phyloP scores from a whole-genome alignment of 1,140 invertebrate species.

The Lordiphosa stackelbergi region DNA sequence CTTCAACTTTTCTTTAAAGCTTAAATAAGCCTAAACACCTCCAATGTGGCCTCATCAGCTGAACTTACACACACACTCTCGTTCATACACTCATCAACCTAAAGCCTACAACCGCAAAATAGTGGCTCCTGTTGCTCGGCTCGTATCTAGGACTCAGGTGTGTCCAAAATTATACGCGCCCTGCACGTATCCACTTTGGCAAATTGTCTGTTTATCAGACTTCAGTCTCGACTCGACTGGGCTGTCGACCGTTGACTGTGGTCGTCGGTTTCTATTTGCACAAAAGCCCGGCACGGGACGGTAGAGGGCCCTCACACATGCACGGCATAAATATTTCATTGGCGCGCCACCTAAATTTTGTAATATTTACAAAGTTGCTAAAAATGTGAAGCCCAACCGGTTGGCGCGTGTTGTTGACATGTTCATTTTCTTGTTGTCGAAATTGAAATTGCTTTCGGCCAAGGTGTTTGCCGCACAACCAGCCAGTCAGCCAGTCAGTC shows the following conservation, averaged over 20 bases:
- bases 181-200: conserved; percentile 72
- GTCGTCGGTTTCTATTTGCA: conserved; percentile 62
- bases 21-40: too few relatives aligned
- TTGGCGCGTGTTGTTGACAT: conserved; percentile 62
- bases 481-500: conserved; percentile 23
- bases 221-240: conserved; percentile 9
- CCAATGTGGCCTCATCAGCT: too few relatives aligned
- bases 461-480: conserved; percentile 52
- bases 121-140: conserved; percentile 48
- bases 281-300: conserved; percentile 39
- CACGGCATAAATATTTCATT: conserved; percentile 71
- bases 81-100: conserved; percentile 40
- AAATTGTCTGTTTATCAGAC: conserved; percentile 75
- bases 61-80: conserved; percentile 1
- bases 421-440: conserved; percentile 69
- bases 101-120: conserved; percentile 44
- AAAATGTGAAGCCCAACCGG: conserved; percentile 34
- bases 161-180: conserved; percentile 63
- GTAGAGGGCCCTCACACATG: conserved; percentile 42
- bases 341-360: conserved; percentile 70
- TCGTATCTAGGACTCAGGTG: conserved; percentile 45
- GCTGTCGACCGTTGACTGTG: conserved; percentile 15
- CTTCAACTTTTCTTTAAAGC: too few relatives aligned
- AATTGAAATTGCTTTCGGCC: conserved; percentile 52
- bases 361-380: conserved; percentile 74